Evolutionary conservation across 92 coral and sea anemone species (phyloP).

Genomic region (Muricea muricata): DNA sequence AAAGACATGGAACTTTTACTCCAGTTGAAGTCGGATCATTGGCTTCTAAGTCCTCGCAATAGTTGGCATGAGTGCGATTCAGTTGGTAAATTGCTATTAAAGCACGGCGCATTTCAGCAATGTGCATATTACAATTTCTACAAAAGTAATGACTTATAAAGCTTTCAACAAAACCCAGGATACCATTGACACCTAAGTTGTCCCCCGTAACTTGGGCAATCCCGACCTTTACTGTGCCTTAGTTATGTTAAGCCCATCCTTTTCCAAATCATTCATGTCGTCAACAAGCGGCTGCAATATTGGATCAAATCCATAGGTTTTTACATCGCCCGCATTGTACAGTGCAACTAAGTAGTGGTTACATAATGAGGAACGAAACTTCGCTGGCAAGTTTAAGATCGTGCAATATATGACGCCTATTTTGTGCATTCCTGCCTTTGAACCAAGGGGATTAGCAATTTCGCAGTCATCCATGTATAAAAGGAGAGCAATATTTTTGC

Average conservation of each 20-base stretch:
- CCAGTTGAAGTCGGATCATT: not conserved
- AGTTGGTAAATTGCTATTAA: not conserved
- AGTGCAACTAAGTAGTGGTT: not conserved
- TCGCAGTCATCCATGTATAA: slow-evolving; percentile 1
- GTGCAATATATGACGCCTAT: not conserved
- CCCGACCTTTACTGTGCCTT: not conserved
- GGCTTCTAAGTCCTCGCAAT: not conserved
- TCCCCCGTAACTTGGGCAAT: slow-evolving; percentile 2
- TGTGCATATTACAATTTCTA: not conserved
- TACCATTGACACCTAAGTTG: not conserved
- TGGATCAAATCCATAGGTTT: not conserved
- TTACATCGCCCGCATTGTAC: slow-evolving; percentile 32
- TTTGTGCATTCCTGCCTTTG: slow-evolving; percentile 2
- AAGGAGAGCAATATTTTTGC: not conserved
- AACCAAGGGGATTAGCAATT: not conserved
- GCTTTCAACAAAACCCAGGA: not conserved
- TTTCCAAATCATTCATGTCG: not conserved
- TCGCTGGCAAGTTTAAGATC: not conserved
- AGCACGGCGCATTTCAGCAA: not conserved
- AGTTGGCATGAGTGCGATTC: not conserved
- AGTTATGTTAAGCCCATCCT: not conserved
- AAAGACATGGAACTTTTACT: not conserved
- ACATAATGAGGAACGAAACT: not conserved
- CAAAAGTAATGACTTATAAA: not conserved
- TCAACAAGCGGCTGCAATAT: not conserved